These are phyloP conservation scores for Poecilobothrus nobilitatus DNA, from an alignment of 2,888 invertebrate genomes.

Conservation along the genomic window DNA sequence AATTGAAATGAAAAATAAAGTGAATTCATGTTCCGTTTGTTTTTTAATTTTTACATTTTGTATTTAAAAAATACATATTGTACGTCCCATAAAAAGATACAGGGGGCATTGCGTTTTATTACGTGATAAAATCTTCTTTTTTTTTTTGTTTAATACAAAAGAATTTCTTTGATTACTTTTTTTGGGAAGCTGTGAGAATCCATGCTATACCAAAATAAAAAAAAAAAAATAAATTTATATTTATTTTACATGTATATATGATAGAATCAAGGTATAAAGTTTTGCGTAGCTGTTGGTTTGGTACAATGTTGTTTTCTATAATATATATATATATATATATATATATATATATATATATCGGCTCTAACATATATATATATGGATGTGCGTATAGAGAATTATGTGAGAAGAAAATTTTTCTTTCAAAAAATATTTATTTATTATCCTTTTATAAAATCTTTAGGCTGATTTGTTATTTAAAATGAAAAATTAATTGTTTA, in stretches of 20 bases:
- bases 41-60: background rate
- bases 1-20: background rate
- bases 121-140: background rate
- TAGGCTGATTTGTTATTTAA: too few relatives aligned
- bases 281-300: background rate
- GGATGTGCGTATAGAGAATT: too few relatives aligned
- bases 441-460: too few relatives aligned
- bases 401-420: too few relatives aligned
- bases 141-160: too few relatives aligned
- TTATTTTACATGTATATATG: background rate
- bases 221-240: background rate
- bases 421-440: too few relatives aligned
- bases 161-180: background rate
- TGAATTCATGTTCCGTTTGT: background rate
- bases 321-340: too few relatives aligned
- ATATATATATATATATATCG: too few relatives aligned
- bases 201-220: too few relatives aligned
- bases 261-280: background rate
- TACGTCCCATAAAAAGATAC: background rate
- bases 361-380: too few relatives aligned
- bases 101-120: slow-evolving; percentile 1
- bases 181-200: background rate
- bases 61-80: background rate
- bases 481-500: too few relatives aligned
- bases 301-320: too few relatives aligned